phyloP scores from a whole-genome alignment of 2,113 vertebrate genomes.

The Tragelaphus scriptus region DNA sequence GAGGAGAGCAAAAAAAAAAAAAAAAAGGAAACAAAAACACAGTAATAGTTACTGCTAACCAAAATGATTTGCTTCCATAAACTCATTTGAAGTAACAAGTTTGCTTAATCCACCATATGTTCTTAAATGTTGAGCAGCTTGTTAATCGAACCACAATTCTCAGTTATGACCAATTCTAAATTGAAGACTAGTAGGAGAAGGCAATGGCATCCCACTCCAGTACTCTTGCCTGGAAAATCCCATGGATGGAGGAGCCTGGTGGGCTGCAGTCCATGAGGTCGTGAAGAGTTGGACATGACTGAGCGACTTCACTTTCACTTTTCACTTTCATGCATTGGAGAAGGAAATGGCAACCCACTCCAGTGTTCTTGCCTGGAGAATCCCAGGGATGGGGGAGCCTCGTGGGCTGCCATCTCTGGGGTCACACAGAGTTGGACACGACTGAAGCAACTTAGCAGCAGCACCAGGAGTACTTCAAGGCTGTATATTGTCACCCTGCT shows the following conservation, averaged over 20 bases:
- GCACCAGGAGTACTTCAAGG: neutral
- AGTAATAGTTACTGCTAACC: neutral
- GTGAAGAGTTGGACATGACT: rapidly evolving
- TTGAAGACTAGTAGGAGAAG: neutral
- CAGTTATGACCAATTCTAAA: neutral
- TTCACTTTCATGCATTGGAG: no score
- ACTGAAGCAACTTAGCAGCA: no score
- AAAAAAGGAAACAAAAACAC: neutral
- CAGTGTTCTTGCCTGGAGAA: no score
- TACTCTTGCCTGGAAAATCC: no score
- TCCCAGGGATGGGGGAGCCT: no score
- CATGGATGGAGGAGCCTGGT: no score
- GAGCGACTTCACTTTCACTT: no score
- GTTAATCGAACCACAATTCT: neutral
- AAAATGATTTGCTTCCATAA: neutral
- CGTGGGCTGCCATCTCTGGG: no score
- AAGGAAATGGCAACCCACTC: no score
- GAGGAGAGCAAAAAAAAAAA: neutral
- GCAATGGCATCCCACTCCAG: no score
- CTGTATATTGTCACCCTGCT: neutral
- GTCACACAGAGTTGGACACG: no score
- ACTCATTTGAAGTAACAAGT: neutral
- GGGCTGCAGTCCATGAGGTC: no score
- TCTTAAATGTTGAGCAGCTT: neutral
- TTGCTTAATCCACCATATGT: neutral